phyloP scores from a whole-genome alignment of 2,888 invertebrate species.

The Altica lythri region DNA sequence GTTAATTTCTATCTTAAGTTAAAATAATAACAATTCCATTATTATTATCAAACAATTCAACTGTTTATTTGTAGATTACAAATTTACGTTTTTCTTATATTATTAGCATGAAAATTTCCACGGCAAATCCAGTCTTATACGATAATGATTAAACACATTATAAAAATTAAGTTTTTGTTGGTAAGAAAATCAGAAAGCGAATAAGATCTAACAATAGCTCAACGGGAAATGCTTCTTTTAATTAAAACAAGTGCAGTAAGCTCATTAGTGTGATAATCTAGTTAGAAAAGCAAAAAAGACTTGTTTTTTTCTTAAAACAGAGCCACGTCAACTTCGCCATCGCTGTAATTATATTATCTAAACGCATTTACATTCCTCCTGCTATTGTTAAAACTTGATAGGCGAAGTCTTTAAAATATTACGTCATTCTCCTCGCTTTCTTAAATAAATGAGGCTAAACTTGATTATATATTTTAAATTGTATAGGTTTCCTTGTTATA shows the following conservation, averaged over 20 bases:
- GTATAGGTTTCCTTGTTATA: too few relatives aligned
- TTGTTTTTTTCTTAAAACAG: conserved; percentile 3
- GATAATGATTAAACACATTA: too few relatives aligned
- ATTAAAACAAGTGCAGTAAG: conserved; percentile 12
- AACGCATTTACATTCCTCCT: conserved; percentile 15
- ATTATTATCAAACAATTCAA: too few relatives aligned
- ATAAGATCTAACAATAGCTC: background rate
- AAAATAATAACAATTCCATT: too few relatives aligned
- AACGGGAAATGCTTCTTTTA: background rate
- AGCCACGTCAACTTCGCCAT: background rate
- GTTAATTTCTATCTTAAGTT: too few relatives aligned
- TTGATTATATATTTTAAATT: too few relatives aligned
- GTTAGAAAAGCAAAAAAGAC: conserved; percentile 4
- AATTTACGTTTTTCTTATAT: too few relatives aligned
- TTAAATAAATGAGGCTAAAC: too few relatives aligned
- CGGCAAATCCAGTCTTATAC: too few relatives aligned
- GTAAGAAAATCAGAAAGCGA: background rate
- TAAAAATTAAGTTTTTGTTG: background rate
- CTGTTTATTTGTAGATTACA: too few relatives aligned
- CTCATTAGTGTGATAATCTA: conserved; percentile 7
- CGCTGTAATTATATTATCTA: conserved; percentile 11
- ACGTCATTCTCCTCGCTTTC: too few relatives aligned
- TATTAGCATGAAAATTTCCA: too few relatives aligned
- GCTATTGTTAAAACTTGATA: conserved; percentile 14
- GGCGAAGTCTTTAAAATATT: conserved; percentile 17